These are phyloP conservation scores for Tribolium freemani DNA, from an alignment of 2,888 invertebrate genomes.

Conservation along the genomic window DNA sequence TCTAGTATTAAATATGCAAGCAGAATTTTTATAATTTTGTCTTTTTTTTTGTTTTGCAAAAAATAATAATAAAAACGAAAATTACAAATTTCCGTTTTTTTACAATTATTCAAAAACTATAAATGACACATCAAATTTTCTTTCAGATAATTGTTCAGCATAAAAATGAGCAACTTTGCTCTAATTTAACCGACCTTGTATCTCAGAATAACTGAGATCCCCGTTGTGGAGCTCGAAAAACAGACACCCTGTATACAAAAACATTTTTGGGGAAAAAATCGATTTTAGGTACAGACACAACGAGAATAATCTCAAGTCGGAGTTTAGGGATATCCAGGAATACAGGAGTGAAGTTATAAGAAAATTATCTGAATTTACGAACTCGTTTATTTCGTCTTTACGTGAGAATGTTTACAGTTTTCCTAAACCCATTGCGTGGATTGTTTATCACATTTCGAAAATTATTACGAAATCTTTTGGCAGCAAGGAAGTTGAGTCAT, in stretches of 20 bases:
- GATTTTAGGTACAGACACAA: constrained; percentile 20
- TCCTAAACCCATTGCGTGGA: constrained; percentile 91
- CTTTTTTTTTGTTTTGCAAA: too few relatives aligned
- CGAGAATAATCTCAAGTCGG: constrained; percentile 38
- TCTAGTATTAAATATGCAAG: too few relatives aligned
- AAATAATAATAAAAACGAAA: too few relatives aligned
- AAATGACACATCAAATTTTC: too few relatives aligned
- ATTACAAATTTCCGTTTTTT: too few relatives aligned
- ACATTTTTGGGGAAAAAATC: not conserved
- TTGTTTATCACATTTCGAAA: constrained; percentile 87
- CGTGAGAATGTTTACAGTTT: constrained; percentile 90
- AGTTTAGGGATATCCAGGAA: constrained; percentile 71
- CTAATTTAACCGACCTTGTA: too few relatives aligned
- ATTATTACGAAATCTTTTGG: constrained; percentile 75
- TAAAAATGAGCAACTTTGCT: too few relatives aligned
- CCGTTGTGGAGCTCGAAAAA: too few relatives aligned
- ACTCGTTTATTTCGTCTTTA: constrained; percentile 85
- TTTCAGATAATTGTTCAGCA: too few relatives aligned
- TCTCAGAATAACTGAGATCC: too few relatives aligned
- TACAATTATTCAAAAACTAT: too few relatives aligned
- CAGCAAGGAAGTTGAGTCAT: constrained; percentile 68
- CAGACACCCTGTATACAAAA: not conserved
- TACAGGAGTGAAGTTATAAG: constrained; percentile 86
- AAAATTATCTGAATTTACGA: constrained; percentile 83
- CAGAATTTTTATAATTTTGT: too few relatives aligned